Conservation (phyloP, 2,888 invertebrate genomes). For the Caenorhabditis sp. region DNA sequence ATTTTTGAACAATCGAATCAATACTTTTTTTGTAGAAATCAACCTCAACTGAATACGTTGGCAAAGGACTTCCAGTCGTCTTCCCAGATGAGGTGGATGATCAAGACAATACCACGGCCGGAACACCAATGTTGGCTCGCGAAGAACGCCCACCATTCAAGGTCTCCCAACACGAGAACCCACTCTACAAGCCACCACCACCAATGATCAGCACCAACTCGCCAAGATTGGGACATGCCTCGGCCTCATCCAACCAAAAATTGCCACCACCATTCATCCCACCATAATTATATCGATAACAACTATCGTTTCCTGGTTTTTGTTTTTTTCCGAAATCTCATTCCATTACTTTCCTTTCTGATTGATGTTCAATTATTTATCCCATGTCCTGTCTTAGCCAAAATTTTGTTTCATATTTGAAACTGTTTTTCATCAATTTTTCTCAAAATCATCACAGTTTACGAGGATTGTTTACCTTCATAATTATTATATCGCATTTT, state of each 20-base stretch:
- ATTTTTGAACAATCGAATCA: slow-evolving; percentile 6
- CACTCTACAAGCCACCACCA: slow-evolving; percentile 89
- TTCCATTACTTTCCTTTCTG: slow-evolving; percentile 3
- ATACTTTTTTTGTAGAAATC: slow-evolving; percentile 16
- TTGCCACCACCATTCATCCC: slow-evolving; percentile 97
- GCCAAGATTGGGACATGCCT: slow-evolving; percentile 43
- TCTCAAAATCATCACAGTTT: not conserved
- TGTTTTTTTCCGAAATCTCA: slow-evolving; percentile 9
- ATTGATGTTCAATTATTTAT: too few species aligned
- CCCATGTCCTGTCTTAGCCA: slow-evolving; percentile 28
- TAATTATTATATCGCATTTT: slow-evolving; percentile 24
- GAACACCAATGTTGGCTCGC: slow-evolving; percentile 90
- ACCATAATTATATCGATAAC: slow-evolving; percentile 78
- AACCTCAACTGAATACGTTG: slow-evolving; percentile 69
- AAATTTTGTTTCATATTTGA: slow-evolving; percentile 5
- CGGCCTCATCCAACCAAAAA: slow-evolving; percentile 81
- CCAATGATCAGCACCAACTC: slow-evolving; percentile 76
- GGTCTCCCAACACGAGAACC: slow-evolving; percentile 72
- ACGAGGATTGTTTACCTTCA: not conserved
- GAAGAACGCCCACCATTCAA: slow-evolving; percentile 89
- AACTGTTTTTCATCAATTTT: not conserved
- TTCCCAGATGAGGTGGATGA: slow-evolving; percentile 87
- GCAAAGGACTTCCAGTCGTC: slow-evolving; percentile 84
- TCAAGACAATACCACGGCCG: slow-evolving; percentile 76
- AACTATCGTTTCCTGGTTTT: not conserved